Evolutionary conservation across 2,797 vertebrate species (phyloP).

Genomic region (Pantherophis vulpinus): DNA sequence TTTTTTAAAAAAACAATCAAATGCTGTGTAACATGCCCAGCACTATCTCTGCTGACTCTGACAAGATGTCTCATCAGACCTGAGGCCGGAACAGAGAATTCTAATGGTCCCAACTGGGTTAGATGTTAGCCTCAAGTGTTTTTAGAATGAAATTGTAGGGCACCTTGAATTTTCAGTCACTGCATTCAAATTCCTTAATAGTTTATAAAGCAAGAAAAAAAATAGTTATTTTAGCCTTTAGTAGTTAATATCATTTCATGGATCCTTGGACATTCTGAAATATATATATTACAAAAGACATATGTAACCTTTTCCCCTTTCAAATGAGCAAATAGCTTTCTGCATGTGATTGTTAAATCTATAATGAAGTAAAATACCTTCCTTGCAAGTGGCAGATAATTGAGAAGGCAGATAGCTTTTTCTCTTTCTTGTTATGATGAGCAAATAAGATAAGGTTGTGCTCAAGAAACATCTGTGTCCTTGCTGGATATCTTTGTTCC

Average conservation of each 20-base stretch:
- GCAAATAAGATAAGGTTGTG: not conserved
- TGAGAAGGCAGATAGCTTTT: not conserved
- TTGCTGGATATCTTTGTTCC: constrained; percentile 26
- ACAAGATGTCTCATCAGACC: not conserved
- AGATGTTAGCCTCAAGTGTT: not conserved
- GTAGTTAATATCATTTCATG: rapidly evolving
- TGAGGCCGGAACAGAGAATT: not conserved
- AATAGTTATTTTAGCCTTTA: not conserved
- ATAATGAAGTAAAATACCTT: not conserved
- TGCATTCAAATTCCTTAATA: not conserved
- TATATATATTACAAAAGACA: rapidly evolving
- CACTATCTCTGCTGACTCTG: not conserved
- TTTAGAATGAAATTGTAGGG: not conserved
- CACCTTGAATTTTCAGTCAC: not conserved
- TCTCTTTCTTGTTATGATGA: constrained; percentile 2
- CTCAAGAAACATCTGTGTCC: constrained; percentile 7
- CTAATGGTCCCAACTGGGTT: not conserved
- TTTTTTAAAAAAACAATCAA: not conserved
- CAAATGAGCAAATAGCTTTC: rapidly evolving
- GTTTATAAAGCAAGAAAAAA: not conserved
- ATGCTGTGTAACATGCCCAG: not conserved
- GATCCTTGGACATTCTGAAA: not conserved
- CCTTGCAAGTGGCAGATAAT: not conserved
- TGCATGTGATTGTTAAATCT: not conserved
- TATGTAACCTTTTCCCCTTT: not conserved